Base-by-base conservation (phyloP, 2,888 invertebrate genomes). In the Amitus sp. region DNA sequence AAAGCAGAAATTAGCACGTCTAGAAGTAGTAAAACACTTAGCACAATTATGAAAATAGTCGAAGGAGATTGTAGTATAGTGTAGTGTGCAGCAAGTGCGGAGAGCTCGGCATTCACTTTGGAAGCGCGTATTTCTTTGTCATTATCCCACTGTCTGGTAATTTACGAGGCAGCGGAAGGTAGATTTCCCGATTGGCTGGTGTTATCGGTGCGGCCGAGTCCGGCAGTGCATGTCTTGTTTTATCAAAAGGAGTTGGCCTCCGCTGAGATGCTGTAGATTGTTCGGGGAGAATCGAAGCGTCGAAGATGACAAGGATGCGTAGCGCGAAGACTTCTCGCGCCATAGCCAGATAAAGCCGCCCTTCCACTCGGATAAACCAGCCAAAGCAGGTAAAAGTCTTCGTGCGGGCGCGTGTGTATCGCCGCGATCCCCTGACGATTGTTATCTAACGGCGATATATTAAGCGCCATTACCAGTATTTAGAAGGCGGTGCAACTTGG, bases 401-500 rank as follows among this genome's bases (percentile, higher is more conserved):
- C n/a, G n/a, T n/a, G 48, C 46, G 66, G 73, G 66, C 73, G 72
- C 62, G 65, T 61, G 65, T 71, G 67, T 72, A 71, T 70, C 68
- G 73, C 65, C 54, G 67, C 70, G 62, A 72, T 73, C 69, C 70
- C 69, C 69, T 68, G 68, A 71, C 72, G 77, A 77, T 77, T 76
- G 75, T 77, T 77, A 77, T 77, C 77, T 76, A 55, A 51, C 59
- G 69, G 72, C 77, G 76, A 77, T 77, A 76, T 77, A 77, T 77
- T 77, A 76, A 77, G 71, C 73, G 71, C 73, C 77, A 77, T 77
- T 77, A 77, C 74, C 74, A 73, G 76, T 76, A 77, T 77, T 77
- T 77, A 77, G 76, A 76, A 75, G 77, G 69, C 73, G 74, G 72
- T 69, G 64, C 68, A 68, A 66, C 68, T 68, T 57, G 64, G 66